Conservation (phyloP, 2,888 invertebrate species). For the Anthoptus insignis region DNA sequence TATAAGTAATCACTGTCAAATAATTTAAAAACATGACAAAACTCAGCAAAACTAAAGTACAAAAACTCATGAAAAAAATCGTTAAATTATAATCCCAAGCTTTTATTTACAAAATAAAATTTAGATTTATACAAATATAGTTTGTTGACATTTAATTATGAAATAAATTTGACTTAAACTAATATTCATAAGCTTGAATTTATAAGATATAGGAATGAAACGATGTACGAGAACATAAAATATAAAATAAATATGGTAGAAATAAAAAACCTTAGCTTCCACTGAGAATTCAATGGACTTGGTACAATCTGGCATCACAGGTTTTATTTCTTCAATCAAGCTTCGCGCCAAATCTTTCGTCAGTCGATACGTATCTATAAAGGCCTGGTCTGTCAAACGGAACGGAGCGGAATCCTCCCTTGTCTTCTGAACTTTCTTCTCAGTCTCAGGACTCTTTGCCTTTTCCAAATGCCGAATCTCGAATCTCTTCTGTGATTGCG, state of each 20-base stretch:
- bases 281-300: conserved; percentile 79
- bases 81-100: too few species aligned
- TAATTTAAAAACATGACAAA: too few species aligned
- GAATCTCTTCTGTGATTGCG: conserved; percentile 64
- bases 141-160: too few species aligned
- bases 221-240: too few species aligned
- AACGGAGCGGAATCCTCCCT: conserved; percentile 72
- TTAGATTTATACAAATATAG: too few species aligned
- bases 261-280: conserved; percentile 70
- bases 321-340: conserved; percentile 72
- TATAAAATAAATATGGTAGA: background rate
- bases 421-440: conserved; percentile 69
- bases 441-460: conserved; percentile 72
- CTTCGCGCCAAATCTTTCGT: conserved; percentile 73
- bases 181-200: too few species aligned
- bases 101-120: too few species aligned
- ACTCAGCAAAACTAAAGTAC: too few species aligned
- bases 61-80: too few species aligned
- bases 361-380: conserved; percentile 73
- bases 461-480: conserved; percentile 65
- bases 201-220: too few species aligned
- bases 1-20: too few species aligned
- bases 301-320: conserved; percentile 77
- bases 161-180: too few species aligned
- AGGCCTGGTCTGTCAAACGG: conserved; percentile 70